Evolutionary conservation across 2,797 vertebrate genomes (phyloP).

Genomic region (Schizothorax lantsangensis): DNA sequence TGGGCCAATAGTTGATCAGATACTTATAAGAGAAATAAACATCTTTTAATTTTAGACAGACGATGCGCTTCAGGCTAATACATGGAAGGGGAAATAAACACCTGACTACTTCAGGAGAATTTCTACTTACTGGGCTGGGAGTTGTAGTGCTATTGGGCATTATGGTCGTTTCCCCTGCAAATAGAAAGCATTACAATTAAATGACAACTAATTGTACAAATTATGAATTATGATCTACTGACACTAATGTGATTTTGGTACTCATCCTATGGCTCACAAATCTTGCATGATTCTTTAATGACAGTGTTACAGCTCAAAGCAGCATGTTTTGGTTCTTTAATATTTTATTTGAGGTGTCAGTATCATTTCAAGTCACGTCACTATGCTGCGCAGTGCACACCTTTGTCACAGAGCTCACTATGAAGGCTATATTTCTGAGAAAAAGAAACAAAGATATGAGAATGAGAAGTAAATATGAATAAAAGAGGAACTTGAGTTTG

Average conservation of each 20-base stretch:
- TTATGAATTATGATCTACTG: background rate
- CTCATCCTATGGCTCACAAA: background rate
- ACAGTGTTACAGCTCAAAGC: background rate
- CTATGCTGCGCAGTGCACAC: background rate
- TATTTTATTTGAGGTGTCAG: background rate
- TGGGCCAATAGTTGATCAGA: background rate
- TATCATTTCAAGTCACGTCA: background rate
- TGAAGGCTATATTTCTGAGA: background rate
- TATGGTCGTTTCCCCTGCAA: background rate
- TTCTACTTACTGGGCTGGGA: conserved; percentile 21
- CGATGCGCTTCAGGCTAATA: background rate
- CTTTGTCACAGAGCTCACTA: background rate
- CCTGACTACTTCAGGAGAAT: background rate
- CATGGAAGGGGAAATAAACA: background rate
- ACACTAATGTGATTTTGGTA: background rate
- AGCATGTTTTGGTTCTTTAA: background rate
- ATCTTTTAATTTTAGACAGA: background rate
- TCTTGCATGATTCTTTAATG: background rate
- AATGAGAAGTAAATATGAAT: background rate
- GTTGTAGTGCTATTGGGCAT: background rate
- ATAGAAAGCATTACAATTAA: conserved; percentile 9
- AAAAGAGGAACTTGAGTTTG: conserved; percentile 4
- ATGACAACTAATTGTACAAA: background rate
- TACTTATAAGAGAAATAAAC: background rate
- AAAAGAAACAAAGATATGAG: background rate